phyloP scores from a whole-genome alignment of 2,113 vertebrate genomes.

The Antigone vipio region DNA sequence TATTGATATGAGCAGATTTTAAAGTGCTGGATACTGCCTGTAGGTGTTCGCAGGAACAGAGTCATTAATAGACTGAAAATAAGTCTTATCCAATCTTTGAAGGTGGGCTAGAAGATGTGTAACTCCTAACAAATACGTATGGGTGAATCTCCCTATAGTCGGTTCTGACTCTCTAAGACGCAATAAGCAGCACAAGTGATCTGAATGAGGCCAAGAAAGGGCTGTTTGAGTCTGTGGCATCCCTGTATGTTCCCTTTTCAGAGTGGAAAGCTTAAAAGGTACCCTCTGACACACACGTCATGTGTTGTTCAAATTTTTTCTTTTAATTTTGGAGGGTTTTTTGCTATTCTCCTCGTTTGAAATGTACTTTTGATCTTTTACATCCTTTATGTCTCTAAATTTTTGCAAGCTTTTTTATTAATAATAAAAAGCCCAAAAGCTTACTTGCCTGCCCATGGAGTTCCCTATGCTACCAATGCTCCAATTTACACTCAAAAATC shows the following conservation, averaged over 20 bases:
- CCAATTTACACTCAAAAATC: constrained; percentile 10
- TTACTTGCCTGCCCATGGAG: not conserved
- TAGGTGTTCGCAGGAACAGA: not conserved
- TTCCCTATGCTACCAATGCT: not conserved
- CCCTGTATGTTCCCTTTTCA: not conserved
- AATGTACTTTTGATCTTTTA: not conserved
- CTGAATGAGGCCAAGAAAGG: not conserved
- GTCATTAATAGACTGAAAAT: fast-evolving
- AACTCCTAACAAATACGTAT: not conserved
- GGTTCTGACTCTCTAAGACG: not conserved
- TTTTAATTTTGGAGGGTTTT: not conserved
- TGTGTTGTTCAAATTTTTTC: not conserved
- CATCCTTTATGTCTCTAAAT: not conserved
- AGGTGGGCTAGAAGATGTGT: not conserved
- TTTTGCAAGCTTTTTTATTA: not conserved
- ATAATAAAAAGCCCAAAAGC: not conserved
- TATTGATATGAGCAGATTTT: not conserved
- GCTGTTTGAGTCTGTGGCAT: not conserved
- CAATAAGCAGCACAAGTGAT: not conserved
- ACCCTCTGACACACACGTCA: fast-evolving
- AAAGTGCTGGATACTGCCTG: not conserved
- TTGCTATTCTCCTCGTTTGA: not conserved
- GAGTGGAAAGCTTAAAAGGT: not conserved
- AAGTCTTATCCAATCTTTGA: not conserved
- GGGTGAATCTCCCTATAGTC: not conserved